Evolutionary conservation across 2,797 vertebrate species (phyloP).

Genomic region (Taenioides sp.): DNA sequence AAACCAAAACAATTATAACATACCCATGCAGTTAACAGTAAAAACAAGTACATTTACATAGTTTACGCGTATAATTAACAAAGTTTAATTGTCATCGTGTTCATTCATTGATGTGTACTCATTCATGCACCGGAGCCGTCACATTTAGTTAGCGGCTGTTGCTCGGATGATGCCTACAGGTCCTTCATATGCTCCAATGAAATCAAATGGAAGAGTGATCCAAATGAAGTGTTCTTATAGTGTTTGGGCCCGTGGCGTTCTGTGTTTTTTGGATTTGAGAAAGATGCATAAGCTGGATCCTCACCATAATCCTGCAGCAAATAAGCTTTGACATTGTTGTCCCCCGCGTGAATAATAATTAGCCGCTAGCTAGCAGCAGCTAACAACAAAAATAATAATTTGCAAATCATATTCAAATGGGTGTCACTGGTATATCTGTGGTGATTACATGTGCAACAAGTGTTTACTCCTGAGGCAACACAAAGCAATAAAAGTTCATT

Average conservation of each 20-base stretch:
- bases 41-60: neutral
- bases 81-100: no score
- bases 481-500: constrained; percentile 24
- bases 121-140: neutral
- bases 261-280: constrained; percentile 32
- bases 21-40: neutral
- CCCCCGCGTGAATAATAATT: constrained; percentile 67
- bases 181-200: constrained; percentile 28
- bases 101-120: neutral
- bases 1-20: neutral
- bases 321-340: constrained; percentile 62
- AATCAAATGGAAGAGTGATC: constrained; percentile 33
- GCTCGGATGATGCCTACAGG: constrained; percentile 23
- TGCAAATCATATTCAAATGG: constrained; percentile 64
- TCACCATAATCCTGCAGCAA: constrained; percentile 61
- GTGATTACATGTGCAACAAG: constrained; percentile 51
- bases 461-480: constrained; percentile 35
- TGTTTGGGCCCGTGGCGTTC: constrained; percentile 55
- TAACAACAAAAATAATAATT: constrained; percentile 55
- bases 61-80: no score
- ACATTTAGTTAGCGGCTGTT: constrained; percentile 18
- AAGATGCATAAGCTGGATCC: constrained; percentile 47
- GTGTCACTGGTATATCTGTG: constrained; percentile 45
- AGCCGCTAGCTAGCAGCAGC: constrained; percentile 42
- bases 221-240: constrained; percentile 38